Base-by-base conservation (phyloP, 2,888 invertebrate genomes). In the Clistopyga incitator region DNA sequence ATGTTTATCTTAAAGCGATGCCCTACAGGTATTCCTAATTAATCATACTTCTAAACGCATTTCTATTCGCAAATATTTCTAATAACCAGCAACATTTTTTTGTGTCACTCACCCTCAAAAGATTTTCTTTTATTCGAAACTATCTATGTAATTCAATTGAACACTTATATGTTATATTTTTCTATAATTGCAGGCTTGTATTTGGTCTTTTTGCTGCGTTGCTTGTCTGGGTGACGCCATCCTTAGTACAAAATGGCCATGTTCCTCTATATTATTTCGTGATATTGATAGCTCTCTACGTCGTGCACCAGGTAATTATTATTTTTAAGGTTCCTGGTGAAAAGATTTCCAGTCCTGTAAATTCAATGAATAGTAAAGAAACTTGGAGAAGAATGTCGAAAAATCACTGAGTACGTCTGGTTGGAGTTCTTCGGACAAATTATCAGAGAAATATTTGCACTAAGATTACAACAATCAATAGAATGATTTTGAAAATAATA, bases 171-270 rank as follows among this genome's bases (percentile, higher is more conserved):
- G 65, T 67, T 47, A 42, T 18, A 47, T 61, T 72, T 45, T 8
- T 54, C n/a, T 52, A 70, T 8, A 11, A 45, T 86, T 86, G 42
- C 92, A 96, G 99, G 86, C 94, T 99, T 59, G 85, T 96, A 11
- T 97, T 99, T 91, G 98, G 98, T 0, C 94, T 98, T 3, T 93
- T 98, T 2, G 98, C 97, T 67, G 97, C 98, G 0, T 93, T 95
- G 0, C 94, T 99, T 20, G 98, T 99, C 10, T 98, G 97, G 93
- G 93, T 97, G 59, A 98, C 99, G 0, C 98, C 98, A 0, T 94
- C 93, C 61, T 94, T 98, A 82, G 95, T 98, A 34, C 95, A 94
- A 0, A 93, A 94, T 74, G 95, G 95, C 82, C 94, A 95, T 15
- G 94, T 96, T 81, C 96, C 98, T 0, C 94, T 95, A 80, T 96